Conservation (phyloP, 1,140 invertebrate genomes). For the Bombus fervidus region DNA sequence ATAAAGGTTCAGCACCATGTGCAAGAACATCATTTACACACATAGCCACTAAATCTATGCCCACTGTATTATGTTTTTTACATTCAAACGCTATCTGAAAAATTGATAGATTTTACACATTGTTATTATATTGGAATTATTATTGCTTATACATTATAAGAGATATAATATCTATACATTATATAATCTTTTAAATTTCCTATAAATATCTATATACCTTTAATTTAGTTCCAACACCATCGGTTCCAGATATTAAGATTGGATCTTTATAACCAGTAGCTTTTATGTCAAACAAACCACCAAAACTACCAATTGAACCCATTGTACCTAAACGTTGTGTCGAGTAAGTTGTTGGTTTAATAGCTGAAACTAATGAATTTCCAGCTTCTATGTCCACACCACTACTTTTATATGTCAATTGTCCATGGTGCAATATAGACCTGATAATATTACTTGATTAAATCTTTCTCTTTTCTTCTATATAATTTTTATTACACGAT, state of each 20-base stretch:
- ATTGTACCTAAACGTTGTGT: conserved; percentile 89
- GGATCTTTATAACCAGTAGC: conserved; percentile 89
- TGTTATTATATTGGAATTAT: not conserved
- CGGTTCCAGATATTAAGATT: conserved; percentile 95
- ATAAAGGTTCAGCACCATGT: conserved; percentile 96
- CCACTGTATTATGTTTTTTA: conserved; percentile 92
- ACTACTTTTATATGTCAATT: conserved; percentile 94
- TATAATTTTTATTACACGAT: not conserved
- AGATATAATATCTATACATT: too few species aligned
- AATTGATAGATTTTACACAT: not conserved
- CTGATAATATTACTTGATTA: conserved; percentile 61
- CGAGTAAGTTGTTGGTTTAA: conserved; percentile 89
- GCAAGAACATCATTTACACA: conserved; percentile 98
- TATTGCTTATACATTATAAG: too few species aligned
- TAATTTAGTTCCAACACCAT: conserved; percentile 98
- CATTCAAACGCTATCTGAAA: conserved; percentile 91
- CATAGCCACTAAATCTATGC: conserved; percentile 98
- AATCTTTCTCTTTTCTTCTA: not conserved
- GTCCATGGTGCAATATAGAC: conserved; percentile 81
- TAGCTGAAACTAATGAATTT: conserved; percentile 91
- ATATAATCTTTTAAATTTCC: not conserved
- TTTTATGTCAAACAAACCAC: conserved; percentile 93
- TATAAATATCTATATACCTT: conserved; percentile 85
- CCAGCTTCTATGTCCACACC: conserved; percentile 97
- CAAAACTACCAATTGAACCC: conserved; percentile 95